Conservation (phyloP, 53 echinoderm and acorn worm genomes). For the Stichopus horrens region DNA sequence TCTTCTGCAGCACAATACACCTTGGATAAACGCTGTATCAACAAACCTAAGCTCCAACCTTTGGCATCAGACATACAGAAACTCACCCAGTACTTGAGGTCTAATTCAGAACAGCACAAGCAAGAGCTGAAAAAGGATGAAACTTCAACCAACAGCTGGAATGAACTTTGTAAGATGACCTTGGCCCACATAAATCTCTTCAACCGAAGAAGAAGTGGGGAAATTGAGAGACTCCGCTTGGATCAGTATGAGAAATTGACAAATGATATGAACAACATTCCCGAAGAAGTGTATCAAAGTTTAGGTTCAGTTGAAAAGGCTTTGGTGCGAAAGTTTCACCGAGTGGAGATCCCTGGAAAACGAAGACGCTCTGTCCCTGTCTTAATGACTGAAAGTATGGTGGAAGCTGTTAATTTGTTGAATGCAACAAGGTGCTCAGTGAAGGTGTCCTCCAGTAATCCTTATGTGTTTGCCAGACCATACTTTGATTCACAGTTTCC, state of each 20-base stretch:
- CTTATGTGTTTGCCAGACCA: constrained; percentile 61
- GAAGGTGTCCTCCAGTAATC: constrained; percentile 46
- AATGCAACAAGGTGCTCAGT: constrained; percentile 28
- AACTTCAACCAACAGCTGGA: constrained; percentile 47
- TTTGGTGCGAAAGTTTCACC: constrained; percentile 42
- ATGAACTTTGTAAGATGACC: constrained; percentile 51
- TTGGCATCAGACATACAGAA: constrained; percentile 50
- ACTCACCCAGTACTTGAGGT: constrained; percentile 47
- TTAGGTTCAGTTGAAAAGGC: constrained; percentile 55
- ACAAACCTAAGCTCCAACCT: constrained; percentile 51
- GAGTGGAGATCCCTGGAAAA: constrained; percentile 65
- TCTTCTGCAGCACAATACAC: constrained; percentile 50
- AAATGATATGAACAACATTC: constrained; percentile 23
- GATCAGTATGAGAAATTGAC: constrained; percentile 39
- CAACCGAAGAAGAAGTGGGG: constrained; percentile 62
- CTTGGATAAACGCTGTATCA: constrained; percentile 45
- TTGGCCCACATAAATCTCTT: constrained; percentile 58
- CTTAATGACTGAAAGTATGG: constrained; percentile 55
- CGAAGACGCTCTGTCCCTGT: constrained; percentile 62
- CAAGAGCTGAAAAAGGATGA: constrained; percentile 32
- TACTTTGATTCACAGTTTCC: constrained; percentile 28
- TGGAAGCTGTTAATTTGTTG: constrained; percentile 43
- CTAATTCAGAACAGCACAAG: constrained; percentile 32
- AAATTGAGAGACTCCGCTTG: constrained; percentile 42
- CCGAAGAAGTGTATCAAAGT: constrained; percentile 50